phyloP scores from a whole-genome alignment of 1,140 invertebrate species.

The Heliothis virescens region DNA sequence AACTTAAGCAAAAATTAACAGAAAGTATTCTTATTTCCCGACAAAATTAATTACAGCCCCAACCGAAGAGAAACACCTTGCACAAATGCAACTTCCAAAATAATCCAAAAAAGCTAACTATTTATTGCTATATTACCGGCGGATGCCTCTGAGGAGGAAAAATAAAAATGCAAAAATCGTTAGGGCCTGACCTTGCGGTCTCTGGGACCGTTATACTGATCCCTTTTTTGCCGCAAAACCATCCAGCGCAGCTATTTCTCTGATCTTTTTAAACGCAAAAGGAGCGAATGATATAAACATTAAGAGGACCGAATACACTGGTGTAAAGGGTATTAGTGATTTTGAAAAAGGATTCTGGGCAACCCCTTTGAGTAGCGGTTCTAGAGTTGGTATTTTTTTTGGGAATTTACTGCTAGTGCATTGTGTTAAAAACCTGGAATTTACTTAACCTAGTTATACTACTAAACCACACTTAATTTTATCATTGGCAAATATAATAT shows the following conservation, averaged over 20 bases:
- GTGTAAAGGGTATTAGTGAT: neutral
- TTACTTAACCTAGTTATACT: no score
- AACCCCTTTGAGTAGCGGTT: no score
- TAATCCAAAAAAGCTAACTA: slow-evolving; percentile 15
- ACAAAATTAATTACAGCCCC: neutral
- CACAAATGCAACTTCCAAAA: slow-evolving; percentile 2
- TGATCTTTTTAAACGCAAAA: slow-evolving; percentile 80
- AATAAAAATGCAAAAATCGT: slow-evolving; percentile 62
- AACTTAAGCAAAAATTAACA: no score
- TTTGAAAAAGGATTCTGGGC: neutral
- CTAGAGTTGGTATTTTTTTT: neutral
- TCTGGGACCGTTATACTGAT: slow-evolving; percentile 71
- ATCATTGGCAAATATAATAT: no score
- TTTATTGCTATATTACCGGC: slow-evolving; percentile 35
- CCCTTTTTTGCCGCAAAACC: slow-evolving; percentile 71
- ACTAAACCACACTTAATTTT: no score
- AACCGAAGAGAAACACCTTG: neutral
- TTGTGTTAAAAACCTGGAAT: neutral
- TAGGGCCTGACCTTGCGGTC: slow-evolving; percentile 74
- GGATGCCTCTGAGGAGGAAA: slow-evolving; percentile 45
- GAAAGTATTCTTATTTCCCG: no score
- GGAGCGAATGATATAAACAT: slow-evolving; percentile 71
- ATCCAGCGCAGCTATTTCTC: slow-evolving; percentile 79
- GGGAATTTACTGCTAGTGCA: no score
- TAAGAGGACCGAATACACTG: slow-evolving; percentile 61